Conservation (phyloP, 2,888 invertebrate species). For the Cryptocephalus moraei region DNA sequence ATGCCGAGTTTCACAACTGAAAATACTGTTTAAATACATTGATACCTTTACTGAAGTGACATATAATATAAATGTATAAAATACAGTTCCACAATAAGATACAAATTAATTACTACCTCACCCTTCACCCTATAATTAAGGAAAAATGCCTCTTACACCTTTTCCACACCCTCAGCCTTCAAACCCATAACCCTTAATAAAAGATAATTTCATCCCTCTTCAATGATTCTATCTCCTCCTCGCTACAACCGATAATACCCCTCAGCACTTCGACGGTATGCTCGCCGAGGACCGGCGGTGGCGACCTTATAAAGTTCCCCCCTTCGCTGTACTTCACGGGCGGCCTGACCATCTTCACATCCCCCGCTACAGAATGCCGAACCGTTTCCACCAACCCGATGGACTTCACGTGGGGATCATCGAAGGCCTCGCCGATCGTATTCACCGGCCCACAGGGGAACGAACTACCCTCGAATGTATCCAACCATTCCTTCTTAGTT, state of each 20-base stretch:
- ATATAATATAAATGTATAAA: too few relatives aligned
- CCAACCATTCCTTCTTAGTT: conserved; percentile 65
- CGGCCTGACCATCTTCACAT: conserved; percentile 72
- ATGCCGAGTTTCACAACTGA: too few relatives aligned
- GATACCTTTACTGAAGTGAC: too few relatives aligned
- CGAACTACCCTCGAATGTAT: conserved; percentile 56
- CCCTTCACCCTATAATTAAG: too few relatives aligned
- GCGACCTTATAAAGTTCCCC: conserved; percentile 54
- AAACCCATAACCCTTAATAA: too few relatives aligned
- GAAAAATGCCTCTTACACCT: too few relatives aligned
- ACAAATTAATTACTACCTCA: too few relatives aligned
- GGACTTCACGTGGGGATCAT: conserved; percentile 73
- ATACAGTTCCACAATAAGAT: too few relatives aligned
- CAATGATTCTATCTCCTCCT: conserved; percentile 40
- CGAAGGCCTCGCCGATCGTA: conserved; percentile 72
- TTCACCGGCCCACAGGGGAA: conserved; percentile 91
- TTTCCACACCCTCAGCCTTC: too few relatives aligned
- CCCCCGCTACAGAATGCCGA: conserved; percentile 58
- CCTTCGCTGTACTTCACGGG: conserved; percentile 73
- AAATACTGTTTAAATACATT: too few relatives aligned
- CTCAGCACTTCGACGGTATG: conserved; percentile 72
- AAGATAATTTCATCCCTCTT: too few relatives aligned
- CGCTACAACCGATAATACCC: conserved; percentile 53
- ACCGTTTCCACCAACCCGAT: conserved; percentile 64
- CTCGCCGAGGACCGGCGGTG: conserved; percentile 81